A percentile compares a stretch with the other conserved stretches of the same genome.
phyloP scores from a whole-genome alignment of 1,140 invertebrate species.

The Orchestia grillus region DNA sequence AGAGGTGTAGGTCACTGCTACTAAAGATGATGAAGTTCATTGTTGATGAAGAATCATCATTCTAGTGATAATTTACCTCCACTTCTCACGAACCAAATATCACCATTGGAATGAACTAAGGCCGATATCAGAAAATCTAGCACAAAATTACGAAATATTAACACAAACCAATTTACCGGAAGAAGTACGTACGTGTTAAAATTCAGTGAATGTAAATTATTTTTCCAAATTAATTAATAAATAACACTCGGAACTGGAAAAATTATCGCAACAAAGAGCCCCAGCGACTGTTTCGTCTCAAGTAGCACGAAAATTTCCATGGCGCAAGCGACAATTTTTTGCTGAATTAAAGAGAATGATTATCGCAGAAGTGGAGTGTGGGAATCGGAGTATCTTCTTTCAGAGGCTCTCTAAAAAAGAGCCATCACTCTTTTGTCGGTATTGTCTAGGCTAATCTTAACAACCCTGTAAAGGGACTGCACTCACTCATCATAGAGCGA shows the following conservation, averaged over 20 bases:
- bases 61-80: not conserved
- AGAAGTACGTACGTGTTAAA: not conserved
- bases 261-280: not conserved
- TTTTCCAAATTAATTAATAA: not conserved
- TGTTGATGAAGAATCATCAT: no score
- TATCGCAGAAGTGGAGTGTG: slow-evolving; percentile 45
- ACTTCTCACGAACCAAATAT: not conserved
- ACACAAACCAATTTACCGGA: not conserved
- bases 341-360: not conserved
- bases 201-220: not conserved
- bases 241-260: not conserved
- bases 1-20: no score
- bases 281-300: not conserved
- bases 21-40: no score
- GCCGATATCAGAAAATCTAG: not conserved
- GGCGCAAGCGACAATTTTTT: slow-evolving; percentile 8
- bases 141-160: not conserved
- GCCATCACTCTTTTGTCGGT: not conserved
- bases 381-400: slow-evolving; percentile 21
- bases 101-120: not conserved
- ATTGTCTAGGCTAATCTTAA: slow-evolving; percentile 44
- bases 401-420: not conserved
- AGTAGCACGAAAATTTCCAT: not conserved
- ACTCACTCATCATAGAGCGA: not conserved
- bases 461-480: not conserved